Evolutionary conservation across 2,888 invertebrate species (phyloP).

Genomic region (Machimus atricapillus): DNA sequence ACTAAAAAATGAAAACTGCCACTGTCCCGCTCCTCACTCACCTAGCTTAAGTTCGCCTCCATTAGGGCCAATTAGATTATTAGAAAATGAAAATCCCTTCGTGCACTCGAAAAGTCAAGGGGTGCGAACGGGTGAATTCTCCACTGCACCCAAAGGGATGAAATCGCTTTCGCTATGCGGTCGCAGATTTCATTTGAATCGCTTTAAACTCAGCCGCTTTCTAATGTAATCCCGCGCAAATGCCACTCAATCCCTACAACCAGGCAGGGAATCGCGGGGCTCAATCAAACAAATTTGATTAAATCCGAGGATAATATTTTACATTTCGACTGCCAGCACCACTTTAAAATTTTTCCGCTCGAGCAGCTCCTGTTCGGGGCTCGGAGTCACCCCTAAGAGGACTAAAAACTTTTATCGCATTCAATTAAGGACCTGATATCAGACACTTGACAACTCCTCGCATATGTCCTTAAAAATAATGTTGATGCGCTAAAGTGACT

Average conservation of each 20-base stretch:
- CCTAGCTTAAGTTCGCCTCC: neutral
- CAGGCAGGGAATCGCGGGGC: neutral
- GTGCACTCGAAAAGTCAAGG: conserved; percentile 3
- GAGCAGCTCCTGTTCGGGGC: neutral
- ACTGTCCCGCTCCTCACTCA: neutral
- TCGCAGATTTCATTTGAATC: neutral
- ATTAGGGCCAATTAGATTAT: conserved; percentile 13
- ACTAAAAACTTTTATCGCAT: conserved; percentile 28
- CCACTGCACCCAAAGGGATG: neutral
- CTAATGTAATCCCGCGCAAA: conserved; percentile 1
- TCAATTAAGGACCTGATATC: conserved; percentile 33
- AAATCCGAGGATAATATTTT: conserved; percentile 33
- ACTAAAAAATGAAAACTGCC: neutral
- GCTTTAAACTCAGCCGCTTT: neutral
- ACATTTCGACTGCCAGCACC: conserved; percentile 9
- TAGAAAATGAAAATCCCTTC: conserved; percentile 5
- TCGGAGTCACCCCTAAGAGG: neutral
- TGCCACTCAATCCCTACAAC: neutral
- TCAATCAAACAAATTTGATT: conserved; percentile 32
- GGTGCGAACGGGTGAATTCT: neutral
- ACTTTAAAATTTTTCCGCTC: conserved; percentile 36
- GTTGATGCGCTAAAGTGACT: conserved; percentile 36
- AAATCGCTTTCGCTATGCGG: conserved; percentile 15
- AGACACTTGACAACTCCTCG: conserved; percentile 41
- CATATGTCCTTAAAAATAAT: conserved; percentile 41